phyloP scores from a whole-genome alignment of 2,888 invertebrate species.

The Sclerodermus sp. region DNA sequence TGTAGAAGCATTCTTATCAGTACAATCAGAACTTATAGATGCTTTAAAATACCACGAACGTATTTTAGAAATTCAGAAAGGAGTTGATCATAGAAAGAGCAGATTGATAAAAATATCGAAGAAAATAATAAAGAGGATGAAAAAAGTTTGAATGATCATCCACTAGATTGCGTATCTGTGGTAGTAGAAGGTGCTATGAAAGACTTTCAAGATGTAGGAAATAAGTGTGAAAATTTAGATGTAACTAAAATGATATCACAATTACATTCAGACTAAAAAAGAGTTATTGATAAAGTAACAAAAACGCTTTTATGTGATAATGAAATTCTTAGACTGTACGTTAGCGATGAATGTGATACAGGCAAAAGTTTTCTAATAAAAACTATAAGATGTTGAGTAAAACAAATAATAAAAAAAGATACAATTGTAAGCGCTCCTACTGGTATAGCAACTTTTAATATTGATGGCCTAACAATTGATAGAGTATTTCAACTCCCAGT shows the following conservation, averaged over 20 bases:
- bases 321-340: conserved; percentile 19
- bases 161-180: conserved; percentile 8
- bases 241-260: conserved; percentile 21
- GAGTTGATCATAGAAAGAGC: too few species aligned
- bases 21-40: conserved; percentile 10
- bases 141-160: conserved; percentile 1
- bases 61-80: conserved; percentile 7
- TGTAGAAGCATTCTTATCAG: conserved; percentile 12
- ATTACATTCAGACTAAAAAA: conserved; percentile 34
- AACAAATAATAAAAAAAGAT: conserved; percentile 29
- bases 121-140: conserved; percentile 8
- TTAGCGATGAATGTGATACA: conserved; percentile 38
- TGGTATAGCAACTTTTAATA: conserved; percentile 43
- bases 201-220: conserved; percentile 20
- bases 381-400: conserved; percentile 33
- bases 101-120: conserved; percentile 6
- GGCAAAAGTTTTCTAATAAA: too few species aligned
- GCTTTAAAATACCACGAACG: conserved; percentile 11
- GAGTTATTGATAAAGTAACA: conserved; percentile 31
- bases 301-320: conserved; percentile 13
- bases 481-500: conserved; percentile 38
- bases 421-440: conserved; percentile 39
- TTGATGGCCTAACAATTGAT: conserved; percentile 42
- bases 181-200: conserved; percentile 28
- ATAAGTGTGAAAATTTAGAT: conserved; percentile 9